These are phyloP conservation scores for Vespertilio murinus DNA, from an alignment of 2,797 vertebrate species.

Conservation along the genomic window DNA sequence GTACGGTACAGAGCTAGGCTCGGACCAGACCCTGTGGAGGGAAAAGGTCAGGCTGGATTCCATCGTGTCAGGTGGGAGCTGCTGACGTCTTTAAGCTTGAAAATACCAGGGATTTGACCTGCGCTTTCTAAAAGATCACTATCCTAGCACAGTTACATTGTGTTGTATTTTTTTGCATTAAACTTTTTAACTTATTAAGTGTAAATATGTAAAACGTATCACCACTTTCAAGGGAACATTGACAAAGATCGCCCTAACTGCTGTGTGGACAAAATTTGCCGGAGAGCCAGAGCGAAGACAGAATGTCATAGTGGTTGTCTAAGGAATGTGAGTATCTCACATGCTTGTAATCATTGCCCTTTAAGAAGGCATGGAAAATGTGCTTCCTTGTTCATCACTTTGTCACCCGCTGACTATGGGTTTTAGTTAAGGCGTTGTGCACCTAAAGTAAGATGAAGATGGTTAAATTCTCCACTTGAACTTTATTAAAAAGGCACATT, in stretches of 20 bases:
- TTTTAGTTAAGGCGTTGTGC: neutral
- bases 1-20: no score
- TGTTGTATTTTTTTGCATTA: neutral
- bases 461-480: neutral
- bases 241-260: neutral
- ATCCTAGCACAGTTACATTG: neutral
- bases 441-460: neutral
- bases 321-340: neutral
- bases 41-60: neutral
- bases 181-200: neutral
- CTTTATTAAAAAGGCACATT: conserved; percentile 33
- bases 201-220: neutral
- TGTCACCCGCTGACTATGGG: neutral
- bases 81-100: neutral
- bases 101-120: neutral
- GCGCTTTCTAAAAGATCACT: neutral
- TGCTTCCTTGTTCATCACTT: neutral
- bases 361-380: neutral
- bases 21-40: neutral
- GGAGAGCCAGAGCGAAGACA: neutral
- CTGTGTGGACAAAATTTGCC: neutral
- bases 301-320: neutral
- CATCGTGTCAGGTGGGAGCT: neutral
- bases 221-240: neutral
- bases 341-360: neutral